phyloP scores from a whole-genome alignment of 2,797 vertebrate genomes.

The Rhyacichthys aspro region DNA sequence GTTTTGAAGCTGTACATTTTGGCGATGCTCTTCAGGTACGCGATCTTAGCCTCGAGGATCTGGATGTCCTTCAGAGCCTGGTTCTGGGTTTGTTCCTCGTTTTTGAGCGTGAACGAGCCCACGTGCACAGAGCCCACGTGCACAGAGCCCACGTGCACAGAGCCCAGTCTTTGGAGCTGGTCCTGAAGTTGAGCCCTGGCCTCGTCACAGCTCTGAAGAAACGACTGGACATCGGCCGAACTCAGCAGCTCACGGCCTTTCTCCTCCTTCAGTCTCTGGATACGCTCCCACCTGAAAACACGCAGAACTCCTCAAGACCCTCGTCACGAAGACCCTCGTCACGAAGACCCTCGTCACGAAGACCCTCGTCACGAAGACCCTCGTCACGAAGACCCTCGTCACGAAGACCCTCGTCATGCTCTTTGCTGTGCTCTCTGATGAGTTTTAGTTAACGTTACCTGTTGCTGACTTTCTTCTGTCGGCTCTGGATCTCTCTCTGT shows the following conservation, averaged over 20 bases:
- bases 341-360: too few species aligned
- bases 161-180: slow-evolving; percentile 68
- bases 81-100: slow-evolving; percentile 69
- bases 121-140: slow-evolving; percentile 68
- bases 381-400: too few species aligned
- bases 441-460: too few species aligned
- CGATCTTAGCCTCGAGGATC: slow-evolving; percentile 82
- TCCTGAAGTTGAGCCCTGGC: slow-evolving; percentile 76
- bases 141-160: slow-evolving; percentile 65
- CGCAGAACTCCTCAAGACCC: too few species aligned
- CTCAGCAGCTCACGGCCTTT: slow-evolving; percentile 82
- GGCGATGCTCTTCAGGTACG: slow-evolving; percentile 82
- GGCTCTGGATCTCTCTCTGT: slow-evolving; percentile 74
- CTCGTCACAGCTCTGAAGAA: slow-evolving; percentile 85
- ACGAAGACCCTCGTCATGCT: too few species aligned
- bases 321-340: too few species aligned
- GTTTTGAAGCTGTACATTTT: slow-evolving; percentile 74
- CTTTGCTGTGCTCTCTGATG: too few species aligned
- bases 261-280: slow-evolving; percentile 86
- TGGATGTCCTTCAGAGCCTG: slow-evolving; percentile 80
- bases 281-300: slow-evolving; percentile 81
- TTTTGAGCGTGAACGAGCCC: slow-evolving; percentile 63
- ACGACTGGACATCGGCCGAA: slow-evolving; percentile 77
- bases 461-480: slow-evolving; percentile 66
- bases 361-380: too few species aligned